Evolutionary conservation across 2,797 vertebrate species (phyloP).

Genomic region (Linurgus olivaceus): DNA sequence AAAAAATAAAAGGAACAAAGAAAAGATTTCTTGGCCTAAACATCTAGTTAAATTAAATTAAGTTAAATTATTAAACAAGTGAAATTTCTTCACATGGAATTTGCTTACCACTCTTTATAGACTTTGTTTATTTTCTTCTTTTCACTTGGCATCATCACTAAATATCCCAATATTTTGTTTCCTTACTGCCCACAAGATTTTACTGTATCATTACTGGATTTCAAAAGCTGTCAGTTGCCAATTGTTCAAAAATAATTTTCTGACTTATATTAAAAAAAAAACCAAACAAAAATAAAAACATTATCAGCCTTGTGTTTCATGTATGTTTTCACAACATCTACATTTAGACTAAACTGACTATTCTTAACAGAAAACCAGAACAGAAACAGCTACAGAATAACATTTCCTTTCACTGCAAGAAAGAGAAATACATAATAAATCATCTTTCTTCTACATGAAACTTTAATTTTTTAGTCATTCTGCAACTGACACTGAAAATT

Average conservation of each 20-base stretch:
- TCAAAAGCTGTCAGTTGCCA: not conserved
- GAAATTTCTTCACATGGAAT: not conserved
- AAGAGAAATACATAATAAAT: constrained; percentile 51
- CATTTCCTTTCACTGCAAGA: not conserved
- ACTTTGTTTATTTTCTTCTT: not conserved
- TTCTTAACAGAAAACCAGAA: not conserved
- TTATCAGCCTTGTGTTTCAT: not conserved
- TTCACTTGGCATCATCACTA: not conserved
- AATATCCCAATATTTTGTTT: not conserved
- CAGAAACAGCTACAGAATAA: not conserved
- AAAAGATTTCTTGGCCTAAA: not conserved
- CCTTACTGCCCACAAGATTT: not conserved
- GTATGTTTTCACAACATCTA: not conserved
- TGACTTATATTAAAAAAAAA: not conserved
- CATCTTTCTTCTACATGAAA: not conserved
- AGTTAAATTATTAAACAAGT: not conserved
- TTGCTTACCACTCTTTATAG: not conserved
- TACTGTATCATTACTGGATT: not conserved
- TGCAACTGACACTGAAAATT: constrained; percentile 47
- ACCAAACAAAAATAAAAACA: not conserved
- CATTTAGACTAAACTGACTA: not conserved
- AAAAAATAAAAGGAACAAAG: not conserved
- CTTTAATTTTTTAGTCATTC: constrained; percentile 50
- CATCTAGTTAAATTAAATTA: not conserved
- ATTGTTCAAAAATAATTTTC: not conserved